Conservation (phyloP, 2,113 vertebrate species). For the Rattus norvegicus region GRCr8 NC_086039.1:55314501-55315000, state of each 20-base stretch:
- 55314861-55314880: slow-evolving; percentile 68
- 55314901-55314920: slow-evolving; percentile 88
- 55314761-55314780: slow-evolving; percentile 14
- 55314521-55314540: slow-evolving; percentile 38
- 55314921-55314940: slow-evolving; percentile 51
- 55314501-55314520: neutral
- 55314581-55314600: slow-evolving; percentile 10
- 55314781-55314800: neutral
- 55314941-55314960: slow-evolving; percentile 83
- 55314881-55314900: slow-evolving; percentile 84
- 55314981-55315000: slow-evolving; percentile 85
- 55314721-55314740: slow-evolving; percentile 43
- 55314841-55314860: neutral
- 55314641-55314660: slow-evolving; percentile 26
- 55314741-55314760: slow-evolving; percentile 36
- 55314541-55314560: neutral
- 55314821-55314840: slow-evolving; percentile 50
- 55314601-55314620: slow-evolving; percentile 1
- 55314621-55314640: slow-evolving; percentile 56
- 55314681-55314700: slow-evolving; percentile 59
- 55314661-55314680: neutral
- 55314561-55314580: neutral
- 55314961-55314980: slow-evolving; percentile 84
- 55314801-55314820: slow-evolving; percentile 37
- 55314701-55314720: slow-evolving; percentile 40